Evolutionary conservation across 2,113 vertebrate genomes (phyloP).

Genomic region (Anarrhichthys ocellatus): DNA sequence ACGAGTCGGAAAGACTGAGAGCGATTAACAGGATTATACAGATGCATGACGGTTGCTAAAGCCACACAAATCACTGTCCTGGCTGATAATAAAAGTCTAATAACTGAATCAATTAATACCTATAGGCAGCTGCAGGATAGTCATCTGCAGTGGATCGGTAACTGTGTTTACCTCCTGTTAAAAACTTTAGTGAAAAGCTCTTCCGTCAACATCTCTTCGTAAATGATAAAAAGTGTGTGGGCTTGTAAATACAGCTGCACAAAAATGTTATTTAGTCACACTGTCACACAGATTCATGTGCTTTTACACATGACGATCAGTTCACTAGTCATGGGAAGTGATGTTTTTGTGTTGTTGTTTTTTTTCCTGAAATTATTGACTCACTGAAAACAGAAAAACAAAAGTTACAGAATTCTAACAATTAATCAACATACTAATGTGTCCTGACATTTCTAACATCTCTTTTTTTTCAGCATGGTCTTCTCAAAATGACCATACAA

Average conservation of each 20-base stretch:
- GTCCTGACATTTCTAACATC: too few relatives aligned
- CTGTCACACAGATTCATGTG: background rate
- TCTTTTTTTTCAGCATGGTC: too few relatives aligned
- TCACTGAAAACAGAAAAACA: too few relatives aligned
- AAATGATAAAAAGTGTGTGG: background rate
- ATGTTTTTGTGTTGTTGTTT: too few relatives aligned
- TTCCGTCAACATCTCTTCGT: background rate
- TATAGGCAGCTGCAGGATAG: background rate
- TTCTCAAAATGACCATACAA: too few relatives aligned
- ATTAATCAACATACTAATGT: too few relatives aligned
- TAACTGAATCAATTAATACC: conserved; percentile 40
- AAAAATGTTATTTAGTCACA: background rate
- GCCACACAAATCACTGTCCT: conserved; percentile 26
- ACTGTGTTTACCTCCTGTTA: background rate
- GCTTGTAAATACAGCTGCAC: background rate
- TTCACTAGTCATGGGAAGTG: background rate
- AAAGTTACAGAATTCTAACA: too few relatives aligned
- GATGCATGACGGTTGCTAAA: conserved; percentile 45
- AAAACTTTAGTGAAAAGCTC: background rate
- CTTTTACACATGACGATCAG: background rate
- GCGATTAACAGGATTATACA: conserved; percentile 55
- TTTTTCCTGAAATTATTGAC: too few relatives aligned
- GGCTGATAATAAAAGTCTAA: conserved; percentile 11
- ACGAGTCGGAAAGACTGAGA: conserved; percentile 18
- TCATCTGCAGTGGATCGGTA: background rate